Evolutionary conservation across 2,888 invertebrate species (phyloP), one percentile per base, ranked within the genome.

Genomic region (Hipparchia semele): DNA sequence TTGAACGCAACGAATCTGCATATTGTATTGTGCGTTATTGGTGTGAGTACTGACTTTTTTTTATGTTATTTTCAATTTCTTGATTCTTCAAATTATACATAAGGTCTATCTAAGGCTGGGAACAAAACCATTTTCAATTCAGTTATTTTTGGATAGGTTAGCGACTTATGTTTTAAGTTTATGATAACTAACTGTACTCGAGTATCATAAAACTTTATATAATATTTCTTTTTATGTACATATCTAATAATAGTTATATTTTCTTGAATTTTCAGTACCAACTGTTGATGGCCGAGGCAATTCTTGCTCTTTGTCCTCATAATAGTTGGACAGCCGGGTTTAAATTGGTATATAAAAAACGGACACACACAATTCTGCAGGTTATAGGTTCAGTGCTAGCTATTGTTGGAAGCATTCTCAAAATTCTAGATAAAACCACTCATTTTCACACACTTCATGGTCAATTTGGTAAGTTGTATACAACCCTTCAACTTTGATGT

Each of bases 251-350:
- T 58, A 23, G 7, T 23, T 58, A 8, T 8, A 8, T 23, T 58
- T 58, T 8, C 56, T 58, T 58, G 3, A 23, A 12, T 64, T 49
- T 68, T 59, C 80, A 93, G 92, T 90, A 90, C 72, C 90, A 92
- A 76, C 79, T 92, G 2, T 80, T 92, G 7, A 93, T 92, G 91
- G 86, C 88, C 0, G 80, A 91, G 80, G 88, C 90, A 10, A 89
- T 90, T 62, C 80, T 92, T 0, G 81, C 85, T 59, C 77, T 91
- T 9, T 86, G 87, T 0, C 84, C 89, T 2, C 78, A 86, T 72
- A 90, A 88, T 75, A 86, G 89, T n/a, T 92, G 92, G 91, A 84
- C 90, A 6, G 74, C 82, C 1, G 80, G 83, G 7, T 80, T 92
- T n/a, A 86, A 80, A 64, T 74, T 91, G 13, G 81, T 85, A 2